Evolutionary conservation across 2,888 invertebrate genomes (phyloP), one percentile per base, ranked within the genome.

Genomic region (Perdita meconis): DNA sequence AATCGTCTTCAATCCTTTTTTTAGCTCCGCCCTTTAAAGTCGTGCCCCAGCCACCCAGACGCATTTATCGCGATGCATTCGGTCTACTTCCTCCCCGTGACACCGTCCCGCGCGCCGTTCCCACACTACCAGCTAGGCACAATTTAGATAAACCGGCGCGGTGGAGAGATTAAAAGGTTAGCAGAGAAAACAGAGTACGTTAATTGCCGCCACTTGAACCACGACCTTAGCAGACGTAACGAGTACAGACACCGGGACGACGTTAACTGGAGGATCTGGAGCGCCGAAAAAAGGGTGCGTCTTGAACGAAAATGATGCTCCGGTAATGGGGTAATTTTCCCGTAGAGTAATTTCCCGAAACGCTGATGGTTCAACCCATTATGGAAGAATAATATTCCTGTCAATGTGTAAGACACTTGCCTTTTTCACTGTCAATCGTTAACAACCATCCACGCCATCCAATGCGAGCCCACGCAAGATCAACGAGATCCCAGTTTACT

Each of bases 141-240:
- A 77, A 81, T 84, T 84, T 81, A 80, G 81, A 84, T 81, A 81
- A 81, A 79, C 63, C 77, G 47, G 24, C 44, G 55, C 42, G 51
- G 65, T 16, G 50, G 67, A 57, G 59, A 83, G 84, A 84, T 84
- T 78, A 84, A 84, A 83, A 84, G 84, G 81, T 84, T 80, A 77
- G 63, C 59, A 53, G 74, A 71, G 83, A 73, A 76, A 78, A 73
- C 73, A 68, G 53, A 69, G 76, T 83, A 81, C 83, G 75, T 83
- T 83, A 83, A 83, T 83, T 81, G 83, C 79, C 70, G 74, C 51
- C 74, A 79, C 79, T 83, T 81, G 83, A 83, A 77, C 81, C 77
- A 40, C 75, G 83, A 81, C 81, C 83, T 78, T 44, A 56, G 40
- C 70, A 72, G 70, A 68, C 66, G 53, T 53, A 40, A 63, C 70